Evolutionary conservation across 2,797 vertebrate genomes (phyloP).

Genomic region (Onychomys torridus): DNA sequence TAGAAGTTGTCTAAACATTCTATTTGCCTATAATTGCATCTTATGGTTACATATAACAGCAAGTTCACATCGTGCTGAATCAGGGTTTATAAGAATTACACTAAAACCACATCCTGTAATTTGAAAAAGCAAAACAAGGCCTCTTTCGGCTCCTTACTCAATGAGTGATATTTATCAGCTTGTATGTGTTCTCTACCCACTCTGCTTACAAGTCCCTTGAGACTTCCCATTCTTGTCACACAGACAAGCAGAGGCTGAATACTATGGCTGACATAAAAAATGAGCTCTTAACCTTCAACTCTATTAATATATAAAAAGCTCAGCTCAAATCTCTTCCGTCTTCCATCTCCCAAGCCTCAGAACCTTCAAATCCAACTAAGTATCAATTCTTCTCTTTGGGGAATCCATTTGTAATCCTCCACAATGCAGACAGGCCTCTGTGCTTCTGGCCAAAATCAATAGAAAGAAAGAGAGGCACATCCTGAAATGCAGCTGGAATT

Average conservation of each 20-base stretch:
- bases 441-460: conserved; percentile 44
- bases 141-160: background rate
- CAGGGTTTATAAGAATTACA: conserved; percentile 59
- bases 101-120: conserved; percentile 23
- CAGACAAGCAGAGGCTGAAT: background rate
- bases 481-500: background rate
- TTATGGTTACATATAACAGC: conserved; percentile 20
- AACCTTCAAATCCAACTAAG: background rate
- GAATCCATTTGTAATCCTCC: conserved; percentile 46
- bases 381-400: conserved; percentile 57
- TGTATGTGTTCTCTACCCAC: background rate
- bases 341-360: conserved; percentile 31
- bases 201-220: background rate
- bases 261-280: background rate
- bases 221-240: background rate
- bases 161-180: conserved; percentile 29
- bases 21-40: conserved; percentile 60
- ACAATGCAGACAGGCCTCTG: conserved; percentile 7
- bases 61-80: conserved; percentile 53
- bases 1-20: conserved; percentile 39
- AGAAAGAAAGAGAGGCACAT: background rate
- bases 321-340: conserved; percentile 41
- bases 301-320: conserved; percentile 57
- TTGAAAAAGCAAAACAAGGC: conserved; percentile 46
- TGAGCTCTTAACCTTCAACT: background rate